Evolutionary conservation across 2,113 vertebrate species (phyloP).

Genomic region (Bos indicus): DNA sequence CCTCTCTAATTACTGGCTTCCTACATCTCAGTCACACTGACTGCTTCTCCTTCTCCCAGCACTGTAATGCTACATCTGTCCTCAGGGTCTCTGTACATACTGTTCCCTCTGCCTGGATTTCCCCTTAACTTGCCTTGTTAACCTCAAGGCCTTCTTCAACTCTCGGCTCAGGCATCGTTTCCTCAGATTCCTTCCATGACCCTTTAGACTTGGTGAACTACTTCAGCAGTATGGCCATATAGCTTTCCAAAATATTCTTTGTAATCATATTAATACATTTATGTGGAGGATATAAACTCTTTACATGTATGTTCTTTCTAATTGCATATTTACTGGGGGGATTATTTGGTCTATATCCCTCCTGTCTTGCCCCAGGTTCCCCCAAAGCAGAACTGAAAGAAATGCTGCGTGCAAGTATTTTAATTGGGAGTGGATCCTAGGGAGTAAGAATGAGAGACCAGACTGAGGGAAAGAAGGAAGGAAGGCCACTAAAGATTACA

Average conservation of each 20-base stretch:
- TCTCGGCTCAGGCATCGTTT: neutral
- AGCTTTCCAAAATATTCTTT: neutral
- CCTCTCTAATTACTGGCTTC: neutral
- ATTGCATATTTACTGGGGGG: neutral
- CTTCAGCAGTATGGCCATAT: neutral
- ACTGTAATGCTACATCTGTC: neutral
- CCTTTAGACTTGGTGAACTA: neutral
- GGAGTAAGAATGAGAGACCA: neutral
- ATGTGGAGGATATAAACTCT: neutral
- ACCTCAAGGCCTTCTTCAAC: neutral
- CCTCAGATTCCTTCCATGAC: neutral
- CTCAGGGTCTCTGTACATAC: neutral
- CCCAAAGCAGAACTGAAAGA: neutral
- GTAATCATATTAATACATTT: neutral
- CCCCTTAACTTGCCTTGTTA: neutral
- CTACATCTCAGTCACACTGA: neutral
- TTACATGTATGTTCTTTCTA: neutral
- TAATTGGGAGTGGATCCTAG: neutral
- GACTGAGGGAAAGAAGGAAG: neutral
- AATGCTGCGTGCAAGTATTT: neutral
- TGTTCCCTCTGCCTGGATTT: neutral
- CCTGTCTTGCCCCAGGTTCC: neutral
- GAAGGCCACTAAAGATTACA: neutral
- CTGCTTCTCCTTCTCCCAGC: neutral
- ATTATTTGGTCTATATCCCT: neutral